phyloP scores from a whole-genome alignment of 1,140 invertebrate species.

The Trissolcus basalis region DNA sequence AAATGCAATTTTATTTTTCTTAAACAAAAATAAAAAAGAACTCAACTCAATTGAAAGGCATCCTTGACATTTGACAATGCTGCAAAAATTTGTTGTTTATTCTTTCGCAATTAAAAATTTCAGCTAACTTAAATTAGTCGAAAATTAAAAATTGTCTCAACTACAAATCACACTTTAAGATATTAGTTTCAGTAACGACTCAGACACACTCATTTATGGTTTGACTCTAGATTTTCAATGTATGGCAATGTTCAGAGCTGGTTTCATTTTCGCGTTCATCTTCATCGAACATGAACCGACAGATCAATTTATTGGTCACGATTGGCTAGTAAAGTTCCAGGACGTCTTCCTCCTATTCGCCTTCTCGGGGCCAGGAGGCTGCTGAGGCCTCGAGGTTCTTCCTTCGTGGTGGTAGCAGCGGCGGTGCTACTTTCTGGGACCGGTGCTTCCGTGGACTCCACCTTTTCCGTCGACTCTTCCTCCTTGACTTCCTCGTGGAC shows the following conservation, averaged over 20 bases:
- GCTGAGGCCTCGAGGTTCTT: slow-evolving; percentile 78
- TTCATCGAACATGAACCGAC: slow-evolving; percentile 16
- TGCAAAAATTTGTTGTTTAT: too few relatives aligned
- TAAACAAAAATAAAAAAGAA: background rate
- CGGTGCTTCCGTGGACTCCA: slow-evolving; percentile 73
- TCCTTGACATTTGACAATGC: too few relatives aligned
- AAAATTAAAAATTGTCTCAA: too few relatives aligned
- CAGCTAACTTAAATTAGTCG: too few relatives aligned
- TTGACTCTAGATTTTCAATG: slow-evolving; percentile 5
- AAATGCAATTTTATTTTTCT: slow-evolving; percentile 8
- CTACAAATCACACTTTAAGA: slow-evolving; percentile 8
- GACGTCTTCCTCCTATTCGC: slow-evolving; percentile 77
- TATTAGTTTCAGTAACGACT: background rate
- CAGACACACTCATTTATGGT: background rate
- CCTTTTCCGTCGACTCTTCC: slow-evolving; percentile 64
- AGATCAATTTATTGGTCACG: slow-evolving; percentile 42
- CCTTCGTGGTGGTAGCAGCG: slow-evolving; percentile 71
- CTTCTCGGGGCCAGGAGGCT: slow-evolving; percentile 79
- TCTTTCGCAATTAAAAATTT: too few relatives aligned
- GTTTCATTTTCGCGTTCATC: slow-evolving; percentile 3
- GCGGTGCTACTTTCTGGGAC: slow-evolving; percentile 72
- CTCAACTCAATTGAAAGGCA: background rate
- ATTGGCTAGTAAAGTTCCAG: slow-evolving; percentile 71
- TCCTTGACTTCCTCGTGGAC: slow-evolving; percentile 51
- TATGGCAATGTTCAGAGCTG: slow-evolving; percentile 48